Evolutionary conservation across 2,113 vertebrate species (phyloP).

Genomic region (Sinocyclocheilus anophthalmus): DNA sequence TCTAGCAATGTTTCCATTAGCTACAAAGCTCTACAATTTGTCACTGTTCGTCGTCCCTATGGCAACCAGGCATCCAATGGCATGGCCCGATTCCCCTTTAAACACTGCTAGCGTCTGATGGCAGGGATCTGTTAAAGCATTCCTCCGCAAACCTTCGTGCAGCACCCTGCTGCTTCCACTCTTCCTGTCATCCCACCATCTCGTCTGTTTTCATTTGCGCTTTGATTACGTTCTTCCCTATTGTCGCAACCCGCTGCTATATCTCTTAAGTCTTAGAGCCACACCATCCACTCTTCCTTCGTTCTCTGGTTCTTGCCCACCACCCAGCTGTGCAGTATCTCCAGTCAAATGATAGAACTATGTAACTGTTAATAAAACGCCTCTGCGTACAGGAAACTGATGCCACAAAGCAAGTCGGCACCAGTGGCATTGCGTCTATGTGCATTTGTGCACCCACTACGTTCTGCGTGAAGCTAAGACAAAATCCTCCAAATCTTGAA

Average conservation of each 20-base stretch:
- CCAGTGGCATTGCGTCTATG: neutral
- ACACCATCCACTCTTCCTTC: neutral
- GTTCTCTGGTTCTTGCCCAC: conserved; percentile 16
- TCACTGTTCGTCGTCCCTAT: conserved; percentile 68
- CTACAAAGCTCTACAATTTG: conserved; percentile 55
- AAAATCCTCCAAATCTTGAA: conserved; percentile 15
- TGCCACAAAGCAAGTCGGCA: neutral
- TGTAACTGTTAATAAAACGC: conserved; percentile 35
- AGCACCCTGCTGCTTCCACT: neutral
- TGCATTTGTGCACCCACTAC: neutral
- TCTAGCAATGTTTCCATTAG: conserved; percentile 51
- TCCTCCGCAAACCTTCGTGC: conserved; percentile 1
- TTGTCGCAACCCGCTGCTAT: neutral
- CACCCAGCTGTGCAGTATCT: conserved; percentile 6
- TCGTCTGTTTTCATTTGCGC: neutral
- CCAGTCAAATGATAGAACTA: conserved; percentile 39
- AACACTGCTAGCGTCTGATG: conserved; percentile 44
- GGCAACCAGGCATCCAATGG: conserved; percentile 67
- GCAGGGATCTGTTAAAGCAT: conserved; percentile 44
- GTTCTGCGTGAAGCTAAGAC: neutral
- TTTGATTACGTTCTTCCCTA: conserved; percentile 29
- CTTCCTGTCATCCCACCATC: conserved; percentile 28
- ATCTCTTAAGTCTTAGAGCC: neutral
- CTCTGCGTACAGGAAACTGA: conserved; percentile 23
- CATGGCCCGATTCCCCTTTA: conserved; percentile 43